Evolutionary conservation across 2,113 vertebrate species (phyloP).

Genomic region (Hucho hucho): DNA sequence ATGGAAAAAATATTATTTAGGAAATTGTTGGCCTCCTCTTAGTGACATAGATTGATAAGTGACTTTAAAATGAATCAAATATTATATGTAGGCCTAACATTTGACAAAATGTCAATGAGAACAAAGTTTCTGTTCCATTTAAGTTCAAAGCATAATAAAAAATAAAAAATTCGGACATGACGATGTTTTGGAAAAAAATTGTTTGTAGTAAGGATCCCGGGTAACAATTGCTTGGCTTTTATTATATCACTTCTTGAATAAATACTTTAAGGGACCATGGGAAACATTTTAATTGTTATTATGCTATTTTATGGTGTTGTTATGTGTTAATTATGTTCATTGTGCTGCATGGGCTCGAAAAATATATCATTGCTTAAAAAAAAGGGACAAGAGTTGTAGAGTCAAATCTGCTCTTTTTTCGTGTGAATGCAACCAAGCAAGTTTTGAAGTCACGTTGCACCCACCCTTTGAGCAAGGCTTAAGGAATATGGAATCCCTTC

Average conservation of each 20-base stretch:
- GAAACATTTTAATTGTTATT: too few species aligned
- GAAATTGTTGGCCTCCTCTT: not conserved
- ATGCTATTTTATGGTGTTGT: too few species aligned
- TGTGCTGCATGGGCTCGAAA: not conserved
- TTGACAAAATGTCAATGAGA: not conserved
- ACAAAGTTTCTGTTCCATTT: not conserved
- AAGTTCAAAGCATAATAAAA: not conserved
- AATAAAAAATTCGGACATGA: too few species aligned
- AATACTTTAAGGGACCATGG: too few species aligned
- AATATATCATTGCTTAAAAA: too few species aligned
- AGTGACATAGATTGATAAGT: too few species aligned
- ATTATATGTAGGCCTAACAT: too few species aligned
- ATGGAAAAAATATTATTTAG: not conserved
- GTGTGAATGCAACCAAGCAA: constrained; percentile 38
- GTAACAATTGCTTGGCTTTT: too few species aligned
- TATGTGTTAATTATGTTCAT: too few species aligned
- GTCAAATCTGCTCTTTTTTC: constrained; percentile 25
- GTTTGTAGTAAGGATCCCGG: too few species aligned
- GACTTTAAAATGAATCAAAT: too few species aligned
- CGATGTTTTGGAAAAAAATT: not conserved
- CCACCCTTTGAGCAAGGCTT: constrained; percentile 17
- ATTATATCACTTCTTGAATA: too few species aligned
- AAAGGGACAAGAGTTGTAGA: constrained; percentile 2
- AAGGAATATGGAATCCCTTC: constrained; percentile 32
- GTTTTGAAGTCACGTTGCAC: constrained; percentile 29